Conservation (phyloP, 2,797 vertebrate genomes). For the Spondyliosoma cantharus region DNA sequence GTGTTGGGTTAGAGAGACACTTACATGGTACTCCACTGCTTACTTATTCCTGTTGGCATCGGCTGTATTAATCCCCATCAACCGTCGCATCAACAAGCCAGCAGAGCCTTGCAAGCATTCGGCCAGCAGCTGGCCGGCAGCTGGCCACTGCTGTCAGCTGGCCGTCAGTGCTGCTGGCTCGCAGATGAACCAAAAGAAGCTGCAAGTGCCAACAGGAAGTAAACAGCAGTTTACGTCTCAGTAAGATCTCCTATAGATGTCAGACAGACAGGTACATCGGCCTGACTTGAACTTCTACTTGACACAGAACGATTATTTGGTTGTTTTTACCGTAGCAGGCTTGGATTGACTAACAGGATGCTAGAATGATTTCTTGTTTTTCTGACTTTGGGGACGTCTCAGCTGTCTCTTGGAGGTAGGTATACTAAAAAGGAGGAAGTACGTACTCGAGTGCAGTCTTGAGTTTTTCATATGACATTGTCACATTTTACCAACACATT, state of each 20-base stretch:
- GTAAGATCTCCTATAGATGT: conserved; percentile 7
- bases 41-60: conserved; percentile 45
- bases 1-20: conserved; percentile 28
- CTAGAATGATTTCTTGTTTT: neutral
- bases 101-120: conserved; percentile 43
- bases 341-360: neutral
- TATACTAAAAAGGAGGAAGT: neutral
- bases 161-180: conserved; percentile 33
- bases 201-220: conserved; percentile 35
- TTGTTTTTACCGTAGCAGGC: neutral
- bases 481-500: neutral
- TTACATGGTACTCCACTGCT: conserved; percentile 13
- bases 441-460: neutral
- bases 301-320: neutral
- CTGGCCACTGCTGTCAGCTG: conserved; percentile 29
- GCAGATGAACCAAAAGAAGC: conserved; percentile 48
- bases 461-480: conserved; percentile 9
- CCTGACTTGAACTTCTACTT: neutral
- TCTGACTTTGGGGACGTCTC: neutral
- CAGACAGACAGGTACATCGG: neutral
- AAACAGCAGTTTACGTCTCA: conserved; percentile 23
- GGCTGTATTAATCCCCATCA: conserved; percentile 31
- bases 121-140: conserved; percentile 21
- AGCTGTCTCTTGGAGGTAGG: too few relatives aligned
- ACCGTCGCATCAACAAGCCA: conserved; percentile 34